Evolutionary conservation across 2,797 vertebrate species (phyloP).

Genomic region (Pelochelys cantorii): DNA sequence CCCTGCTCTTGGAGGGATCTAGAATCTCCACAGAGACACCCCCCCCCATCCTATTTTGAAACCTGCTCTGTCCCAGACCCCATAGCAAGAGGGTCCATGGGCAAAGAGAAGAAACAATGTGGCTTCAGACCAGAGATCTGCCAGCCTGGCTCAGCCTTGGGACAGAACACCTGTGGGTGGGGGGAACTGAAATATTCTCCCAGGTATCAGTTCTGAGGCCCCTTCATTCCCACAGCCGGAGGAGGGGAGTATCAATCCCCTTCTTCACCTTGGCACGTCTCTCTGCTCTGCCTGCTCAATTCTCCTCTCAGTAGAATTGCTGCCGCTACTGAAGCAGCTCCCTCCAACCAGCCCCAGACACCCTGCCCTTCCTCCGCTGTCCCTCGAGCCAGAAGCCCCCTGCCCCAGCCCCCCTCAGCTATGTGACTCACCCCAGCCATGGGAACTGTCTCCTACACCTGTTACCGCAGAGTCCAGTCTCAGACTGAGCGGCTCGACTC

Average conservation of each 20-base stretch:
- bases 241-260: background rate
- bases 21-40: background rate
- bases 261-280: background rate
- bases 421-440: background rate
- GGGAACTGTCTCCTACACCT: background rate
- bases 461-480: background rate
- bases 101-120: background rate
- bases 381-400: background rate
- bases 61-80: background rate
- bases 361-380: no score
- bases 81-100: no score
- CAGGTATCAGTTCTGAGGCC: background rate
- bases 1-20: background rate
- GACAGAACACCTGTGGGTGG: background rate
- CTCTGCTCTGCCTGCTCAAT: background rate
- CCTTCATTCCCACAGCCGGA: background rate
- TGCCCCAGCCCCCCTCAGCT: no score
- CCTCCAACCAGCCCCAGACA: background rate
- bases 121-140: background rate
- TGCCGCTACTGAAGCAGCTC: no score
- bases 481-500: background rate
- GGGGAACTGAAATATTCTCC: no score
- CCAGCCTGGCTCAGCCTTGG: background rate
- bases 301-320: no score
- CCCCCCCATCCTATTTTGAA: background rate